Evolutionary conservation across 2,797 vertebrate genomes (phyloP), one percentile per base, ranked within the genome.

Genomic region (Lutjanus campechanus): DNA sequence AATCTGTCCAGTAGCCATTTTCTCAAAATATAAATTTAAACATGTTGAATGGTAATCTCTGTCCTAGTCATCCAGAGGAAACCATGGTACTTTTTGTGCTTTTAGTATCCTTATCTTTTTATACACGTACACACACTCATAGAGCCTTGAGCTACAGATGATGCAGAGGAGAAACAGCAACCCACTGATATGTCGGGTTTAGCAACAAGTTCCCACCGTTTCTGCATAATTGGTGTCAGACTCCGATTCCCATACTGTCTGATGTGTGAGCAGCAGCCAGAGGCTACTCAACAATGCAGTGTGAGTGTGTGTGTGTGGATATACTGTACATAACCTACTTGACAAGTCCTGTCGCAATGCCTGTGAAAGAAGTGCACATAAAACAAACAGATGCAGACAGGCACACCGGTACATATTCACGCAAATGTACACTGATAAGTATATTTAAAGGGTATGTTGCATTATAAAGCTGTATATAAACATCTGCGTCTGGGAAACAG

Each of bases 221-320:
- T 93, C 88, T 92, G 88, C 92, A 92, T 94, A 95, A 94, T 94
- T 93, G 91, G 90, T 94, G 93, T 94, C 92, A 94, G 90, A 89
- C 80, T 90, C 76, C 1, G 72, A 92, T 89, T 88, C 87, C 82
- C 83, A 84, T 90, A 88, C 44, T 73, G 84, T 91, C 72, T 91
- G 90, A 94, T 91, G 86, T 90, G 82, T 61, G 73, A 89, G 83
- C 84, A 63, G 81, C 54, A 85, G 89, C 94, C 87, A 86, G 82
- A 71, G 92, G 92, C 88, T 76, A 87, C 82, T 68, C 54, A 61
- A 76, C 81, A 81, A 86, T 81, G 80, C 51, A 77, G 61, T 87
- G 83, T 70, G 77, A 74, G 85, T 71, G 79, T 76, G 86, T 74
- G 78, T 47, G 64, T 55, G 63, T 76, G 66, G 86, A 77, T 74